Base-by-base conservation (phyloP, 2,113 vertebrate species). In the Copsychus sechellarum region DNA sequence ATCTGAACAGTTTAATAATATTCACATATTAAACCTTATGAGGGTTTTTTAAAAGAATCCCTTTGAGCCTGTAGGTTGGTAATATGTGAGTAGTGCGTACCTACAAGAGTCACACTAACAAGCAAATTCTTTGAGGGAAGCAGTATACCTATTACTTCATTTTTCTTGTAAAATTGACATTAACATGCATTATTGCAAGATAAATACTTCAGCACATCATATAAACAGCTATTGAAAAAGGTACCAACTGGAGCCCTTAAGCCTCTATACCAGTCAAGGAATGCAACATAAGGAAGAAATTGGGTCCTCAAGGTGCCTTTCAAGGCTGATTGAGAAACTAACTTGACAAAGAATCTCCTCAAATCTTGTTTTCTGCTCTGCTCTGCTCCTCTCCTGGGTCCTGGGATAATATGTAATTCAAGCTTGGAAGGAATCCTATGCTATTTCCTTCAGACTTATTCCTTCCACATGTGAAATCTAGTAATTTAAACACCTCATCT, bases 401-500 rank as follows among this genome's bases (percentile, higher is more conserved):
- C 91, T 95, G 69, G 93, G 90, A 96, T 98, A 96, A 98, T 97
- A 97, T 97, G 97, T 97, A 98, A 97, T 98, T 98, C 97, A 97
- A 97, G 98, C 97, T 98, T 98, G 97, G 97, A 98, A 96, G 91
- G 94, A 97, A 96, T 97, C 96, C 95, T 97, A 48, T 97, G 92
- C 96, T 97, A 97, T 98, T 98, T 98, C 97, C 97, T 97, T 97
- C 92, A 96, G 93, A 97, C 66, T 98, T 98, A 98, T 98, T 98
- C 92, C 93, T 98, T 98, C 98, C 98, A 98, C 97, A 98, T 98
- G 97, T 97, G 97, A 97, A 98, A 97, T 73, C 54, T 94, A 96
- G 97, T 97, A 97, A 97, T 98, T 98, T 98, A 98, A 98, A 98
- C 97, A 98, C 98, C 97, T 98, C 97, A 97, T 98, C 97, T 98